A percentile compares a stretch with the other conserved stretches of the same genome.
Evolutionary conservation across 2,888 invertebrate species (phyloP).

Genomic region (Gerosis bhagava): DNA sequence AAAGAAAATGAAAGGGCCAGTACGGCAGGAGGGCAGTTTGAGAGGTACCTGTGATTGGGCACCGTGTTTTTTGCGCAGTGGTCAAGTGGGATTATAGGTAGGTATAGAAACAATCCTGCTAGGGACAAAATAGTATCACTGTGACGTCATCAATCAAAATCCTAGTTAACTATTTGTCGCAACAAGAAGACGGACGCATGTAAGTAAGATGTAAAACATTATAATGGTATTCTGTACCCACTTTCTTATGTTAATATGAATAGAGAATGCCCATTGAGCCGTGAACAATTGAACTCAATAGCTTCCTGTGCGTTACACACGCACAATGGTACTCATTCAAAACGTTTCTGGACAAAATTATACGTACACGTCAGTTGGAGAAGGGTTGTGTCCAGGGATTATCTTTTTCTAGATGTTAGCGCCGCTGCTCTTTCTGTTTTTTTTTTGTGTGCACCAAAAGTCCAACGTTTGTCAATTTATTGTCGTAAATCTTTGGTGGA

Average conservation of each 20-base stretch:
- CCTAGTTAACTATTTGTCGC: slow-evolving; percentile 14
- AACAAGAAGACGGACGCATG: slow-evolving; percentile 5
- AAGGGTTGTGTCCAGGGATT: slow-evolving; percentile 73
- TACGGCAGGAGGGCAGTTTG: no score
- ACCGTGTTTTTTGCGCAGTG: no score
- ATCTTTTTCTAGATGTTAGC: slow-evolving; percentile 61
- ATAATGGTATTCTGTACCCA: slow-evolving; percentile 30
- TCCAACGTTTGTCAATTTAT: no score
- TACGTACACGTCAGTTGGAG: slow-evolving; percentile 37
- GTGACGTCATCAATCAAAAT: slow-evolving; percentile 11
- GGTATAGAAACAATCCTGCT: no score
- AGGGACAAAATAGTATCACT: no score
- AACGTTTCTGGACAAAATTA: slow-evolving; percentile 49
- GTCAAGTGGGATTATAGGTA: no score
- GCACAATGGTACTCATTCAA: slow-evolving; percentile 66
- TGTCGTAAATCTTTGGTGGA: no score
- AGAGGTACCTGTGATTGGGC: no score
- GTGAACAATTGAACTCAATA: slow-evolving; percentile 64
- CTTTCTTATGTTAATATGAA: slow-evolving; percentile 47
- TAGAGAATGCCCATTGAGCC: slow-evolving; percentile 53
- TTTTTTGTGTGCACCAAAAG: no score
- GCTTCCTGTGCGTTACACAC: slow-evolving; percentile 65
- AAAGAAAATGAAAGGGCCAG: no score
- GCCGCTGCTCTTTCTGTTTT: slow-evolving; percentile 50
- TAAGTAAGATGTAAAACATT: slow-evolving; percentile 20